Evolutionary conservation across 1,140 invertebrate genomes (phyloP), one percentile per base, ranked within the genome.

Genomic region (Cydia pomonella): DNA sequence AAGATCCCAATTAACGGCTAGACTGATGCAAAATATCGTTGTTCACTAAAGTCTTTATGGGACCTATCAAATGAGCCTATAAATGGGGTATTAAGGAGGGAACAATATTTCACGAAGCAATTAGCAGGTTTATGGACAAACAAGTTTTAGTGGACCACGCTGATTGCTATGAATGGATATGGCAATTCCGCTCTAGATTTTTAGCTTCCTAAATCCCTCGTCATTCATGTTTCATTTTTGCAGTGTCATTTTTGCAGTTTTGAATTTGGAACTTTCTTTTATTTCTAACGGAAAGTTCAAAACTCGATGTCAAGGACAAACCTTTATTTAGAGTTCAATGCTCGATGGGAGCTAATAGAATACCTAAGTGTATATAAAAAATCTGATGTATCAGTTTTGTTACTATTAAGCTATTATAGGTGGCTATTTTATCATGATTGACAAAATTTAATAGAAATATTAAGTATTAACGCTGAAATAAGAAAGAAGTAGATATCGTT

Each of bases 61-160:
- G n/a, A 21, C 18, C 64, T 5, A 69, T 69, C 27, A 21, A 69
- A 69, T 69, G n/a, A 41, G 29, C n/a, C 64, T 38, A 69, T 69
- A 69, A 69, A 69, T 7, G 27, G 33, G 33, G 29, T 69, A 69
- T 69, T 38, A 69, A 69, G 64, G 18, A 33, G 64, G 16, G 64
- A 69, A 29, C 64, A 69, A 69, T 69, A 69, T 69, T 69, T 69
- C 64, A 69, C 64, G n/a, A 18, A 18, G 29, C 64, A 69, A 69
- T 69, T 69, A 69, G 64, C 21, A 18, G 64, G n/a, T 69, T 69
- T 69, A 69, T 33, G 27, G 64, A 69, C 64, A 41, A 69, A 69
- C 64, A 38, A 69, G 64, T 69, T 69, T 69, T 69, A 69, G 64
- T 69, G 64, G 64, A 41, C 18, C 16, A 0, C 18, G 64, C 27